Conservation (phyloP, 1,140 invertebrate genomes). For the fruit fly (Drosophila melanogaster) region DNA sequence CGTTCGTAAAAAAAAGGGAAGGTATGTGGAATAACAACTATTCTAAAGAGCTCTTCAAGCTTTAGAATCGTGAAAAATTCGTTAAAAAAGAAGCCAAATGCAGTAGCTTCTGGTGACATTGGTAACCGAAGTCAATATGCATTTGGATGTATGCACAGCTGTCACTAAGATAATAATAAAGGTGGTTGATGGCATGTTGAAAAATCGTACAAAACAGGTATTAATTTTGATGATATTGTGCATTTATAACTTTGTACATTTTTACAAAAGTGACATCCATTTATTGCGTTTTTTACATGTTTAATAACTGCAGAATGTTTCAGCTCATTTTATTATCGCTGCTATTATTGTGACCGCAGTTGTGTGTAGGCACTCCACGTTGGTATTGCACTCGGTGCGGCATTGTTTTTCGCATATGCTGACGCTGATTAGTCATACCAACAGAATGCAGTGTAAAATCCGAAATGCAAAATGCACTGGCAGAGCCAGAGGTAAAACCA, state of each 20-base stretch:
- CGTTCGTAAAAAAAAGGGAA: not conserved
- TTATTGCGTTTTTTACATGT: not conserved
- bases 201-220: not conserved
- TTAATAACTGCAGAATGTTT: not conserved
- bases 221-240: no score
- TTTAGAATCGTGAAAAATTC: no score
- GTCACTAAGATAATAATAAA: not conserved
- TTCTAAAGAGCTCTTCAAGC: not conserved
- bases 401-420: conserved; percentile 33
- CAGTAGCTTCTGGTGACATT: conserved; percentile 1
- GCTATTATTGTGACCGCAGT: conserved; percentile 1
- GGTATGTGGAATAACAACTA: conserved; percentile 8
- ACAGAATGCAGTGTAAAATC: conserved; percentile 58
- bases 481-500: conserved; percentile 38
- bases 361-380: conserved; percentile 9
- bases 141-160: conserved; percentile 4
- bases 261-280: not conserved
- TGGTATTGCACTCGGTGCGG: conserved; percentile 20
- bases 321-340: no score
- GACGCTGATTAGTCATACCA: conserved; percentile 71
- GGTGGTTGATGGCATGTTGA: not conserved
- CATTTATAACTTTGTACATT: no score
- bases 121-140: conserved; percentile 1
- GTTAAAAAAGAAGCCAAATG: not conserved
- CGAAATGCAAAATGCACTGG: conserved; percentile 27